Percentiles rank a stretch among this genome's conserved stretches.
These are phyloP conservation scores for Temnothorax rugatulus DNA, from an alignment of 2,888 invertebrate genomes.

Conservation along the genomic window DNA sequence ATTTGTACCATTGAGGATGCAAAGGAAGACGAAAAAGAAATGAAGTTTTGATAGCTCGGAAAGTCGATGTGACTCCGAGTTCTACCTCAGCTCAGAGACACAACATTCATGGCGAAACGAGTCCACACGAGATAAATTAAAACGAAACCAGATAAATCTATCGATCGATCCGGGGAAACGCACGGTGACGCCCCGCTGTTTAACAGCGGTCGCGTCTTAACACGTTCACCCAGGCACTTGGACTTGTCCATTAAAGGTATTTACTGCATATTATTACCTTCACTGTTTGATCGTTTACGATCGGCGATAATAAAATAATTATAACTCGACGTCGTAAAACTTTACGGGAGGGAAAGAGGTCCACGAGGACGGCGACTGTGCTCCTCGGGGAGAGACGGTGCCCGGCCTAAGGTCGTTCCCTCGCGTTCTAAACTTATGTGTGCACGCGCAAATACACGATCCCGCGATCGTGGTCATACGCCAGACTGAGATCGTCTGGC, in stretches of 20 bases:
- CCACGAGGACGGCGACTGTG: conserved; percentile 28
- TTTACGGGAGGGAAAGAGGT: conserved; percentile 69
- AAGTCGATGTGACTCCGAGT: neutral
- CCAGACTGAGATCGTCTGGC: conserved; percentile 70
- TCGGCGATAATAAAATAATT: conserved; percentile 85
- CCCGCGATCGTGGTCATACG: conserved; percentile 63
- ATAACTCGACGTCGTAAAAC: conserved; percentile 82
- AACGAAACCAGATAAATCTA: conserved; percentile 64
- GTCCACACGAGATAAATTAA: conserved; percentile 64
- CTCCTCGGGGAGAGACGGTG: conserved; percentile 55
- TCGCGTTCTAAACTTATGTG: conserved; percentile 46
- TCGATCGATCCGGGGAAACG: conserved; percentile 64
- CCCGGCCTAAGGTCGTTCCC: conserved; percentile 60
- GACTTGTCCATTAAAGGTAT: conserved; percentile 82
- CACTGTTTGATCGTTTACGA: conserved; percentile 84
- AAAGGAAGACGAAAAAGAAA: conserved; percentile 6
- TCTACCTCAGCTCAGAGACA: neutral
- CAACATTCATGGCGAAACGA: neutral
- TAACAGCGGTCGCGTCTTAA: conserved; percentile 76
- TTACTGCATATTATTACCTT: conserved; percentile 84
- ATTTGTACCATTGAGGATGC: neutral
- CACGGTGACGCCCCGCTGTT: conserved; percentile 66
- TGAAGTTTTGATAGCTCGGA: conserved; percentile 25
- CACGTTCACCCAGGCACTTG: conserved; percentile 71
- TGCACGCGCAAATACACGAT: conserved; percentile 67